phyloP scores from a whole-genome alignment of 2,888 invertebrate genomes.

The Oxystoma pomonae region DNA sequence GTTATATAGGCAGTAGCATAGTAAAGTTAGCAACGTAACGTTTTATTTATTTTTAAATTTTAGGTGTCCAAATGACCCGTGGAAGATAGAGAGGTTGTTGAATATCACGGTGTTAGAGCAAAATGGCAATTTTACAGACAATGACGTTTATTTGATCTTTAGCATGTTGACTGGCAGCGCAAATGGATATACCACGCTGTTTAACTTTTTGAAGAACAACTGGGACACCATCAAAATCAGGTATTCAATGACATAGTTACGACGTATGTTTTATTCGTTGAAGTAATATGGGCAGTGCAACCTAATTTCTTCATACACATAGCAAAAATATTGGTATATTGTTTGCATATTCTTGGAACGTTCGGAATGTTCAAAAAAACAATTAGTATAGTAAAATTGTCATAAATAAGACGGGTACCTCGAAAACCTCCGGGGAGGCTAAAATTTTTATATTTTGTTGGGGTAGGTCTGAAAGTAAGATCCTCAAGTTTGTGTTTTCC shows the following conservation, averaged over 20 bases:
- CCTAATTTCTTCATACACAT: too few species aligned
- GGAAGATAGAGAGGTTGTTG: conserved; percentile 63
- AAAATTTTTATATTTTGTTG: too few species aligned
- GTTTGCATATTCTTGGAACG: too few species aligned
- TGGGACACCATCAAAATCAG: conserved; percentile 65
- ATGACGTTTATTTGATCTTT: conserved; percentile 69
- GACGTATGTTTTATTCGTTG: too few species aligned
- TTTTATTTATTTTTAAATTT: not conserved
- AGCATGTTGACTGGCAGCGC: conserved; percentile 70
- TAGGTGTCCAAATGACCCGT: conserved; percentile 63
- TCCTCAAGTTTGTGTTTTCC: too few species aligned
- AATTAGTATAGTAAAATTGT: too few species aligned
- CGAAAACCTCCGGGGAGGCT: too few species aligned
- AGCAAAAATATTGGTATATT: not conserved
- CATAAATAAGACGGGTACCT: too few species aligned
- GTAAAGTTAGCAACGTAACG: not conserved
- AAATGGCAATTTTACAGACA: conserved; percentile 71
- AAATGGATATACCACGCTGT: conserved; percentile 67
- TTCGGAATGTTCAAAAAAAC: not conserved
- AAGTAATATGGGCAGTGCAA: too few species aligned
- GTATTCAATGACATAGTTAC: too few species aligned
- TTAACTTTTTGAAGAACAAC: conserved; percentile 66
- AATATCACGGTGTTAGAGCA: conserved; percentile 66
- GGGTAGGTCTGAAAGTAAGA: too few species aligned
- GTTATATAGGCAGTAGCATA: too few species aligned